These are phyloP conservation scores for Apodemia duryi DNA, from an alignment of 2,888 invertebrate species.

Conservation along the genomic window DNA sequence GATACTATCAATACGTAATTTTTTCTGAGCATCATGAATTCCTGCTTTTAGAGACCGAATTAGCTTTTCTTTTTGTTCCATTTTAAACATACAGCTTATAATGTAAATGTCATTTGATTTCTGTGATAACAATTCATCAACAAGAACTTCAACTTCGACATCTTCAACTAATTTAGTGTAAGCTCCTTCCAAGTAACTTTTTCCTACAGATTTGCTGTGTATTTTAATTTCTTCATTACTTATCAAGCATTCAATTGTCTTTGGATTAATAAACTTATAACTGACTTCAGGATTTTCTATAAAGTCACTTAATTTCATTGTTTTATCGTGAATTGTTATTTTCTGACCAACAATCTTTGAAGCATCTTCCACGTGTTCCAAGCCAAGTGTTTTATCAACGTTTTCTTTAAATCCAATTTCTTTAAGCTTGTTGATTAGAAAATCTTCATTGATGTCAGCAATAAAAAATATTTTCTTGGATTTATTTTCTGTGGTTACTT, in stretches of 20 bases:
- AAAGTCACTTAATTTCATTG: not conserved
- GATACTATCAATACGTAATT: not conserved
- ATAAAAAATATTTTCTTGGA: not conserved
- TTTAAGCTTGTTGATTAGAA: not conserved
- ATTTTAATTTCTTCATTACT: not conserved
- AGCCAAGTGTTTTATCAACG: not conserved
- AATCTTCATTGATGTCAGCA: not conserved
- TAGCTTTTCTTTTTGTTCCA: not conserved
- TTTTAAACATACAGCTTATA: not conserved
- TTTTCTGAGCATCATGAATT: not conserved
- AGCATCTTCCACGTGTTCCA: not conserved
- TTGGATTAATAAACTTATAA: not conserved
- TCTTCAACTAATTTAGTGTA: constrained; percentile 5
- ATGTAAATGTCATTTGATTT: not conserved
- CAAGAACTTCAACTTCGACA: not conserved
- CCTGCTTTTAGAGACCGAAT: not conserved
- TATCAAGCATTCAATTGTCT: not conserved
- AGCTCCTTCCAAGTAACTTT: constrained; percentile 8
- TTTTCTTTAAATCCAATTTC: not conserved
- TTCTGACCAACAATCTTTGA: not conserved
- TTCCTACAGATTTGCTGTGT: not conserved
- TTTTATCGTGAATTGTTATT: not conserved
- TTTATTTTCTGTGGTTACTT: not conserved
- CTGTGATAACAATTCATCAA: not conserved
- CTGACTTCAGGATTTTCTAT: not conserved